Evolutionary conservation across 2,888 invertebrate species (phyloP).

Genomic region (Acronicta aceris): DNA sequence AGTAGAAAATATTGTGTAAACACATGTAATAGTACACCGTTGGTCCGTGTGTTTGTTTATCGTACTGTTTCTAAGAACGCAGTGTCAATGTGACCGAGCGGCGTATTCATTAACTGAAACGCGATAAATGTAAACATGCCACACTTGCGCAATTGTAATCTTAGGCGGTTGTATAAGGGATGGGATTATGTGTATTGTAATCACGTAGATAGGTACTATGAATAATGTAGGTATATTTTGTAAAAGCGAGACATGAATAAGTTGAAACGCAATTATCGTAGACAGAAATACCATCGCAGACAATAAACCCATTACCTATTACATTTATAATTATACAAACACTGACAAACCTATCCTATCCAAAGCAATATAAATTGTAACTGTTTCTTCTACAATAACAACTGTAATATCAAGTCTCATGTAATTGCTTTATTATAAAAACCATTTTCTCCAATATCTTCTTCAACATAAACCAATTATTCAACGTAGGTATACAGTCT

Average conservation of each 20-base stretch:
- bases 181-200: slow-evolving; percentile 36
- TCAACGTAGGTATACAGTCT: too few species aligned
- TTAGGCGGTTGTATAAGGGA: slow-evolving; percentile 30
- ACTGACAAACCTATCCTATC: too few species aligned
- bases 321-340: background rate
- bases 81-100: slow-evolving; percentile 58
- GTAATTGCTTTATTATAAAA: background rate
- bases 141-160: slow-evolving; percentile 46
- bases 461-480: too few species aligned
- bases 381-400: background rate
- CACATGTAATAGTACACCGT: slow-evolving; percentile 61
- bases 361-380: background rate
- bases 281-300: background rate
- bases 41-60: slow-evolving; percentile 61
- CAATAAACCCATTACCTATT: background rate
- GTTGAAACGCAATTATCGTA: background rate
- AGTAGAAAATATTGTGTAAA: slow-evolving; percentile 58
- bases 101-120: slow-evolving; percentile 63
- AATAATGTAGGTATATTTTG: slow-evolving; percentile 29
- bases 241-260: background rate
- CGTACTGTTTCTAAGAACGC: slow-evolving; percentile 62
- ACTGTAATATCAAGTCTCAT: background rate
- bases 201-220: slow-evolving; percentile 20
- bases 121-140: slow-evolving; percentile 65
- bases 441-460: too few species aligned